Base-by-base conservation (phyloP, 2,797 vertebrate genomes). In the Oreochromis mossambicus region DNA sequence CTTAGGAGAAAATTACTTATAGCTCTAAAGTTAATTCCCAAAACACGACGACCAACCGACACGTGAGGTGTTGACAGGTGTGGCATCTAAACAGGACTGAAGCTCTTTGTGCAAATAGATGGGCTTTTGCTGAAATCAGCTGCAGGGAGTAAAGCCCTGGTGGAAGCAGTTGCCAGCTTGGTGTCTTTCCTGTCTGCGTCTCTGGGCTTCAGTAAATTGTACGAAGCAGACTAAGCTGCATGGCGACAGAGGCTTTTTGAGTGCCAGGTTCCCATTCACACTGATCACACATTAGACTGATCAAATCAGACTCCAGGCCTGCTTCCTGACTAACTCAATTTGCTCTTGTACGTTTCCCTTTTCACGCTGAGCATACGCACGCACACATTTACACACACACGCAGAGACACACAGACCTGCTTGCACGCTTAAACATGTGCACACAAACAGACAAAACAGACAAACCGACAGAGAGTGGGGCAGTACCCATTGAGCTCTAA, bases 241-340 rank as follows among this genome's bases (percentile, higher is more conserved):
- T 90, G 93, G 92, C 81, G 89, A 93, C 89, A 21, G 92, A 90
- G 88, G 89, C 84, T 88, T 85, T 87, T 76, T 81, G 87, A 93
- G 89, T 87, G 88, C 88, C 91, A 89, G 91, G 83, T 92, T 89
- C 85, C 89, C 89, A 91, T 94, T 94, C 92, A 94, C 93, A 94
- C 92, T 92, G 92, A 95, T 95, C 95, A 95, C 93, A 95, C 94
- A 94, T 95, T 94, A 93, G 90, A 86, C 93, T 93, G 93, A 95
- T 96, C 95, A 88, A 94, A 95, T 95, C 92, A 94, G 92, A 92
- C 94, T 88, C 83, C 92, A 84, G 93, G 89, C 89, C 93, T 95
- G 94, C 93, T 95, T 95, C 94, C 94, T 95, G 92, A 90, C 94
- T 94, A 95, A 95, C 92, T 95, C 93, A 82, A 95, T 96, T 93